Base-by-base conservation (phyloP, 2,797 vertebrate genomes). In the Enteromius viviparus region DNA sequence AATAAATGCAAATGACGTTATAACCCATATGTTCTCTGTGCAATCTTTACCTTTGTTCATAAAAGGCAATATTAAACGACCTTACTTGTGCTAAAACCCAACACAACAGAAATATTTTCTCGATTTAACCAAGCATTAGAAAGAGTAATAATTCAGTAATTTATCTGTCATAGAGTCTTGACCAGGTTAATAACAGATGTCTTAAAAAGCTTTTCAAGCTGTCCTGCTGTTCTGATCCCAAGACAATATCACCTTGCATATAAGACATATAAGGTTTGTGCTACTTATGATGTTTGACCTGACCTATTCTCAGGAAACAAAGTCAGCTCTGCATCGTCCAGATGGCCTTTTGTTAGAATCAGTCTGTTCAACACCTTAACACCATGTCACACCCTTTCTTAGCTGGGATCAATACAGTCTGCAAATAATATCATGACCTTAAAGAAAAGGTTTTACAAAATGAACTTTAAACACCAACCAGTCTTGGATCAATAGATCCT, bases 1-100 rank as follows among this genome's bases (percentile, higher is more conserved):
- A 80, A 85, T 66, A 84, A 76, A 70, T 85, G 32, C 15, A 82
- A 75, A 60, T 71, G 42, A 69, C 45, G 76, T 78, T 75, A 6
- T 66, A 78, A 68, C 68, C 84, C 37, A 51, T 69, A 68, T 71
- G 37, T 53, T 62, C 12, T 74, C 40, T 79, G 3, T 69, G 26
- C 10, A 14, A 7, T 7, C 6, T 4, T 47, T 45, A 32, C 11
- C 40, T 60, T 80, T 47, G 26, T 79, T 32, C 49, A 55, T 55
- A 29, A 64, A 64, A 47, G 15, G 53, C 37, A 0, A 76, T 40
- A 29, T 29, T 14, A 62, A 17, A 71, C 37, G 49, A 37, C 47
- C 26, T 8, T 15, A 40, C 26, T 40, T 40, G 37, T n/a, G 65
- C n/a, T 69, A 69, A 72, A 8, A 19, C 32, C 64, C 21, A 11